phyloP scores from a whole-genome alignment of 30 jellyfish, hydroid and myxozoan species.

The Cassiopea andromeda region DNA sequence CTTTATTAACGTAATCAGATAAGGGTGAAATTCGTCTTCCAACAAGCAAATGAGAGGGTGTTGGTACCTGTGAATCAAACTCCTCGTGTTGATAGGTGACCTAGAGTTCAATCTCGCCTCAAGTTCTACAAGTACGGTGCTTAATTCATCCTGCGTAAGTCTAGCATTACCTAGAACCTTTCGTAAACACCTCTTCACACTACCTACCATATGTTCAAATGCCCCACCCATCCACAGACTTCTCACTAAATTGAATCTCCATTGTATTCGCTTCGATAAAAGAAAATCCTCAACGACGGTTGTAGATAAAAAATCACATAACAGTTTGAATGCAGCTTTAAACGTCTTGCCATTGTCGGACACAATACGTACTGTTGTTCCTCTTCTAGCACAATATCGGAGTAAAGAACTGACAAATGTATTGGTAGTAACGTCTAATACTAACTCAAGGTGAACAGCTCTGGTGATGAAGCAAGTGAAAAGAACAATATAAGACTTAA shows the following conservation, averaged over 20 bases:
- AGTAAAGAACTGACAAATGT: constrained; percentile 13
- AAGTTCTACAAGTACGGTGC: constrained; percentile 33
- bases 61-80: background rate
- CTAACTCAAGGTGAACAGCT: constrained; percentile 53
- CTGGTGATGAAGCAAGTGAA: constrained; percentile 50
- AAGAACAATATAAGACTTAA: constrained; percentile 34
- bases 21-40: constrained; percentile 31
- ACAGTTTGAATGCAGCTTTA: background rate
- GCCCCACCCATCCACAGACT: constrained; percentile 59
- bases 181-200: constrained; percentile 37
- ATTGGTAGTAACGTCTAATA: background rate
- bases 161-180: constrained; percentile 16
- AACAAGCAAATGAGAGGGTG: constrained; percentile 28
- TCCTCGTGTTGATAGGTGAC: constrained; percentile 20
- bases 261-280: background rate
- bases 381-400: constrained; percentile 30
- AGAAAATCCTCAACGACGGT: background rate
- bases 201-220: constrained; percentile 22
- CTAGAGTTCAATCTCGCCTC: constrained; percentile 17
- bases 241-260: constrained; percentile 22
- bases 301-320: background rate
- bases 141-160: constrained; percentile 19
- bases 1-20: constrained; percentile 5
- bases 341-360: constrained; percentile 50
- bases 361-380: background rate